phyloP scores from a whole-genome alignment of 2,797 vertebrate genomes.

The Hypotaenidia okinawae region DNA sequence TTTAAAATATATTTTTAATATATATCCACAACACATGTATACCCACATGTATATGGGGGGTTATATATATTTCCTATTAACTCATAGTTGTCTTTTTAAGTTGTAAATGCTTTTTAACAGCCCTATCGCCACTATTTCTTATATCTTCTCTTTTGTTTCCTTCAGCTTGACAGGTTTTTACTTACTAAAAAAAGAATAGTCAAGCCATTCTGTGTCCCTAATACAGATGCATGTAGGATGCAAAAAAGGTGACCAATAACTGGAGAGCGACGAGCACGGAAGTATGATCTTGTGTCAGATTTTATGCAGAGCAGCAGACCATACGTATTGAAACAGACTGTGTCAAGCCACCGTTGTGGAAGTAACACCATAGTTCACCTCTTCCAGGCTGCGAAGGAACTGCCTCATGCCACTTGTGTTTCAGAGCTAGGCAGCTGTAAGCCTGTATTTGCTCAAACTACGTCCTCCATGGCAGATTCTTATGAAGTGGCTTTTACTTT shows the following conservation, averaged over 20 bases:
- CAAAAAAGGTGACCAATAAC: background rate
- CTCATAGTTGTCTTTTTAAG: background rate
- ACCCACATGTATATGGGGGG: accelerated
- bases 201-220: background rate
- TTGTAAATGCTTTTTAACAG: background rate
- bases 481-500: background rate
- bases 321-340: background rate
- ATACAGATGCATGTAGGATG: background rate
- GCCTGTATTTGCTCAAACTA: background rate
- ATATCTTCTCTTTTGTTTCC: background rate
- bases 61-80: background rate
- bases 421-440: background rate
- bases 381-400: background rate
- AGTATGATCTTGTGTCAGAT: background rate
- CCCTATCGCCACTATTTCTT: background rate
- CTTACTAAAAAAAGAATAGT: background rate
- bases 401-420: background rate
- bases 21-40: background rate
- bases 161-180: background rate
- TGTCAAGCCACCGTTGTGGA: background rate
- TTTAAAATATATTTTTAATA: background rate
- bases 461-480: background rate
- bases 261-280: background rate
- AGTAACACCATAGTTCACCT: background rate
- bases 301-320: background rate